These are phyloP conservation scores for Atherinosoma microstoma DNA, from an alignment of 2,797 vertebrate genomes.

Conservation along the genomic window DNA sequence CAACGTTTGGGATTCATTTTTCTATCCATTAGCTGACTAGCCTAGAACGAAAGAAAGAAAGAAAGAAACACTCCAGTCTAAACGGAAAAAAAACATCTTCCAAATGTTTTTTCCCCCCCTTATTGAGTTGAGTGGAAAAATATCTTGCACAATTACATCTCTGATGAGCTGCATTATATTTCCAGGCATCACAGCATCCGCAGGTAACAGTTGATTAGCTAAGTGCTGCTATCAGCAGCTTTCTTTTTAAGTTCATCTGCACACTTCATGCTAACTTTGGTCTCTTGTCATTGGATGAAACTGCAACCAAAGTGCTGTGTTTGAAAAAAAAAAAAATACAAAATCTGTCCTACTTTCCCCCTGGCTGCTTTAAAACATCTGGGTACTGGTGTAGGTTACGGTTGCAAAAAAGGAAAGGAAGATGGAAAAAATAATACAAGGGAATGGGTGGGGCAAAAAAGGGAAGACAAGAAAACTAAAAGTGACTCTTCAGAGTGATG, in stretches of 20 bases:
- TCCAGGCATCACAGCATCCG: slow-evolving; percentile 2
- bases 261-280: neutral
- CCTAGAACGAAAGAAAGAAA: neutral
- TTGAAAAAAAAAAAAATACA: too few relatives aligned
- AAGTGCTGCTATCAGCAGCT: slow-evolving; percentile 1
- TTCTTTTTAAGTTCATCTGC: neutral
- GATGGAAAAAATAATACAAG: neutral
- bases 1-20: neutral
- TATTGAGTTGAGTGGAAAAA: neutral
- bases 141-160: neutral
- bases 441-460: neutral
- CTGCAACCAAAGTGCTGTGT: neutral
- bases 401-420: neutral
- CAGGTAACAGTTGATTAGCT: neutral
- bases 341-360: neutral
- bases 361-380: neutral
- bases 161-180: slow-evolving; percentile 7
- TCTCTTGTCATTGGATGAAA: neutral
- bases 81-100: neutral
- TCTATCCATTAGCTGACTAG: neutral
- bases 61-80: neutral
- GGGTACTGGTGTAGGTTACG: neutral
- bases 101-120: neutral
- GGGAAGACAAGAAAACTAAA: slow-evolving; percentile 13
- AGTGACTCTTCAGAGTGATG: slow-evolving; percentile 24